Conservation (phyloP, 2,797 vertebrate species). For the Choloepus didactylus region DNA sequence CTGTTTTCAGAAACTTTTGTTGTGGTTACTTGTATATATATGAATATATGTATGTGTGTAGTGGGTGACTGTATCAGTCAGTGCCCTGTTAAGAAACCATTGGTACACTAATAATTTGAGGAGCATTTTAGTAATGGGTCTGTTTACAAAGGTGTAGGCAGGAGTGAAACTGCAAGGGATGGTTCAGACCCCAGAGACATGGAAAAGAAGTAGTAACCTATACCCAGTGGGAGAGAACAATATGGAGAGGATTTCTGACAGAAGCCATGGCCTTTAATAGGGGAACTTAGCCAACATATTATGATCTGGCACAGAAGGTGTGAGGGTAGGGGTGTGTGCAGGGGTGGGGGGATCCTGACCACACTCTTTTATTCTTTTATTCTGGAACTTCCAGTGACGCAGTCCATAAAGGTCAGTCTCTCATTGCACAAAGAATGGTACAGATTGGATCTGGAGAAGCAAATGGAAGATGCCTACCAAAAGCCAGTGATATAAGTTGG, state of each 20-base stretch:
- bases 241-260: not conserved
- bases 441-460: not conserved
- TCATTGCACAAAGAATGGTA: not conserved
- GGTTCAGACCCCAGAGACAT: not conserved
- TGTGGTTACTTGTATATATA: not conserved
- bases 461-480: not conserved
- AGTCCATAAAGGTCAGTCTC: not conserved
- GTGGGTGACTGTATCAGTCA: not conserved
- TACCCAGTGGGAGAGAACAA: not conserved
- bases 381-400: not conserved
- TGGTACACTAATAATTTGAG: not conserved
- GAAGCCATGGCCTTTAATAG: not conserved
- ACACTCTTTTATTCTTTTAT: not conserved
- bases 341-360: not conserved
- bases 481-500: not conserved
- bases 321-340: too few species aligned
- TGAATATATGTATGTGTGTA: not conserved
- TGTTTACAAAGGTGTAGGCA: constrained; percentile 10
- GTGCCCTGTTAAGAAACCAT: not conserved
- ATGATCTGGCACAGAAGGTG: not conserved
- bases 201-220: not conserved
- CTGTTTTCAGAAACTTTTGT: not conserved
- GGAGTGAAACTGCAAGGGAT: not conserved
- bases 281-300: not conserved
- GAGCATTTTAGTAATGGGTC: not conserved